Base-by-base conservation (phyloP, 2,797 vertebrate species). In the Rhinella marina region DNA sequence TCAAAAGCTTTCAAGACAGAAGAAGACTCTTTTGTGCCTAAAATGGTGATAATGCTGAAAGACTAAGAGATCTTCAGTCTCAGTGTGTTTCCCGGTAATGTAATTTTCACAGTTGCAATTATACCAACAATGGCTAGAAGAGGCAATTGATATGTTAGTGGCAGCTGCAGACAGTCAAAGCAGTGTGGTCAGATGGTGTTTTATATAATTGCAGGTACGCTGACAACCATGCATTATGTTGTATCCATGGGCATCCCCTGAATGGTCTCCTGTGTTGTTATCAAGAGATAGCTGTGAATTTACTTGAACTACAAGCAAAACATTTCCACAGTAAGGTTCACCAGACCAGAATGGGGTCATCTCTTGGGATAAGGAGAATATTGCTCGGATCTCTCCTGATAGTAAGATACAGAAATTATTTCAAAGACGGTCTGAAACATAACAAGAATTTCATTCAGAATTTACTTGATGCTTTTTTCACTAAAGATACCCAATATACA, bases 31-130 rank as follows among this genome's bases (percentile, higher is more conserved):
- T 82, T 82, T 87, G 86, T 76, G 70, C 57, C 57, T 68, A 83
- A 88, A 88, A 88, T 83, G 70, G 72, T 66, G 81, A 87, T 87
- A 73, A 82, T 87, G 81, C 59, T 87, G 50, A 82, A 87, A 87
- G 80, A 82, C 86, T 82, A 52, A 87, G 75, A 78, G 73, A 88
- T 83, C 72, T 88, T 88, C 73, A 78, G 78, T 86, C 75, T 70
- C 85, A n/a, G 81, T 88, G 61, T 54, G 59, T 66, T 84, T 84
- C 52, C 75, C 75, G 50, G 80, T 84, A 88, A 88, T 88, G 75
- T 84, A 56, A 88, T 88, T 88, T 84, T 72, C 75, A 84, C 80
- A 84, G 81, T 83, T 84, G 73, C 75, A 88, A 84, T 88, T 84
- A 88, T 88, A 84, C 61, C 56, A 88, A 88, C 73, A 76, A 87